A percentile compares a stretch with the other conserved stretches of the same genome.
phyloP scores from a whole-genome alignment of 1,140 invertebrate genomes.

The Eufriesea mexicana region DNA sequence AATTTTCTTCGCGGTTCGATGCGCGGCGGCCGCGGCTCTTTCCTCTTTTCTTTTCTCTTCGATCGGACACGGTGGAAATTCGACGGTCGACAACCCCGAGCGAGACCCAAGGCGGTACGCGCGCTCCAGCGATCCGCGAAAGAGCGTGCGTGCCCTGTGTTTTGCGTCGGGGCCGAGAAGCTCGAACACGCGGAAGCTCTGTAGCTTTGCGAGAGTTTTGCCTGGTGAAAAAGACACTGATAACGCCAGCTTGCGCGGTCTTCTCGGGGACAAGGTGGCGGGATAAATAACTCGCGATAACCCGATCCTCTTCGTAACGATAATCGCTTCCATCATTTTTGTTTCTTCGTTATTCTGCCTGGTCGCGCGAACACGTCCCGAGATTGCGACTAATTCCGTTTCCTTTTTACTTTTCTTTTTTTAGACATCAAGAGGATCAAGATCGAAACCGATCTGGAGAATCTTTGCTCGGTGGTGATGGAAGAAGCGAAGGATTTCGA shows the following conservation, averaged over 20 bases:
- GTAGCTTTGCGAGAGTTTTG: neutral
- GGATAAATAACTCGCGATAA: conserved; percentile 29
- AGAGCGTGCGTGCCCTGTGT: too few species aligned
- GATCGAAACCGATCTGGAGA: conserved; percentile 48
- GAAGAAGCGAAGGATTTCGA: conserved; percentile 52
- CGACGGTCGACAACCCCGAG: too few species aligned
- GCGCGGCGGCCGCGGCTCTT: neutral
- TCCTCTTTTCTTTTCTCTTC: neutral
- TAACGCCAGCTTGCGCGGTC: conserved; percentile 9
- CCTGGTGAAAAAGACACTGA: conserved; percentile 13
- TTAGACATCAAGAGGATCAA: conserved; percentile 61
- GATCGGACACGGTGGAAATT: too few species aligned
- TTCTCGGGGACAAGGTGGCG: conserved; percentile 54
- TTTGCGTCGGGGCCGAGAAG: neutral
- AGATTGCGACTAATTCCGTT: conserved; percentile 37
- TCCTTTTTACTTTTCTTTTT: conserved; percentile 56
- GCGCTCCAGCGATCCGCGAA: too few species aligned
- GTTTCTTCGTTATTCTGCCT: neutral
- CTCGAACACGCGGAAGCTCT: neutral
- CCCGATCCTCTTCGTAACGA: neutral
- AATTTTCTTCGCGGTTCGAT: neutral
- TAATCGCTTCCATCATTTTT: conserved; percentile 13
- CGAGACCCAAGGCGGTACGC: too few species aligned
- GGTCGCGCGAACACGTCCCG: neutral
- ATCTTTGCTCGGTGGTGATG: conserved; percentile 49